Evolutionary conservation across 2,797 vertebrate species (phyloP), one percentile per base, ranked within the genome.

Genomic region (Anisognathus igniventris): DNA sequence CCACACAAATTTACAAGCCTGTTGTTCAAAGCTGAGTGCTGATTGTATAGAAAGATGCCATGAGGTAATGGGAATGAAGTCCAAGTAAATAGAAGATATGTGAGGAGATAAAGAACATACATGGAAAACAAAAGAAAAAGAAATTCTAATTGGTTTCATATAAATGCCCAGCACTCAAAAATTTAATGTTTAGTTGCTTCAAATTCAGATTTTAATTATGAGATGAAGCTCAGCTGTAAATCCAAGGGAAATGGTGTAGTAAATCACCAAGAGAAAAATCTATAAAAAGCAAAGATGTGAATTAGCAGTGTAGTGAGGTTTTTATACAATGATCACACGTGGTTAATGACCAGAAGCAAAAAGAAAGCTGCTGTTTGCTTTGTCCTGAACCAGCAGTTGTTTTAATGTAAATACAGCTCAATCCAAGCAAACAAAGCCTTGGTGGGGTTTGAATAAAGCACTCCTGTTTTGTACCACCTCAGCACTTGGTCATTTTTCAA

Each of bases 51-150:
- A 65, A 88, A 79, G 91, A 88, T 97, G 87, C 58, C 45, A 20
- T 60, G 82, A 95, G 54, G 73, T 95, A 94, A 83, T 86, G 70
- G 79, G 73, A 92, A 64, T 57, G 68, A 88, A 86, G 70, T 90
- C 70, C 90, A 39, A 81, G 27, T 54, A 72, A 95, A 80, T 9
- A 56, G 30, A 82, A 71, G 22, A 87, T 72, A 20, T 42, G 86
- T 64, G 56, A 81, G 70, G 62, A 77, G 44, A 79, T 42, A 86
- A 87, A 82, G 33, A 90, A 70, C 40, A 44, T 39, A 21, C 14
- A n/a, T 4, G 37, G 75, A 62, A 91, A 92, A 77, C 25, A 83
- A 88, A 71, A 51, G 75, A 33, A 77, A 92, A 80, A 70, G 23
- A 78, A 76, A 80, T 58, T 85, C 40, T 88, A 74, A 77, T 71